A percentile compares a stretch with the other conserved stretches of the same genome.
Conservation (phyloP, 2,888 invertebrate genomes). For the Abrostola triplasia region DNA sequence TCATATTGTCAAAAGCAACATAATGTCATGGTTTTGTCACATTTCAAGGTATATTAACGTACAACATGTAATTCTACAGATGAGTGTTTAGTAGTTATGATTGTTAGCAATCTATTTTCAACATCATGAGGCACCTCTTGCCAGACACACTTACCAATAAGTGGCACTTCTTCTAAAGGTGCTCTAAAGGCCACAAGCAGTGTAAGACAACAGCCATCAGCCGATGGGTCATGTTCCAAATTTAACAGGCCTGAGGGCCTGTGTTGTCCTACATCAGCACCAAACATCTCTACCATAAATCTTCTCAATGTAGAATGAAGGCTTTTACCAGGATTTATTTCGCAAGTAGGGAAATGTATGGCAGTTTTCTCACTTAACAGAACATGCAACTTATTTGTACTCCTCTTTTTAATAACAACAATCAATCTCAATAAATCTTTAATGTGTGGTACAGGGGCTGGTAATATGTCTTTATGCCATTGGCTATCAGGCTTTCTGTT, state of each 20-base stretch:
- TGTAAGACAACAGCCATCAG: conserved; percentile 94
- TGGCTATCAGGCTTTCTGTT: conserved; percentile 67
- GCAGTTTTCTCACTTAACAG: conserved; percentile 94
- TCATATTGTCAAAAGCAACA: conserved; percentile 10
- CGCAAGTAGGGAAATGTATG: conserved; percentile 95
- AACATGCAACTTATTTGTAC: conserved; percentile 95
- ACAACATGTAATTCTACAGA: conserved; percentile 95
- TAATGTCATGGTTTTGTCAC: conserved; percentile 21
- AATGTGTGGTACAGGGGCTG: conserved; percentile 90
- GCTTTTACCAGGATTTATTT: conserved; percentile 95
- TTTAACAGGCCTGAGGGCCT: conserved; percentile 94
- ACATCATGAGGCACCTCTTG: conserved; percentile 92
- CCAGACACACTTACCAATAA: conserved; percentile 97
- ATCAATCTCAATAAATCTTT: conserved; percentile 93
- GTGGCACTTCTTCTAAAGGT: conserved; percentile 95
- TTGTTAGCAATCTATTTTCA: conserved; percentile 90
- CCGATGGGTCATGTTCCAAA: conserved; percentile 90
- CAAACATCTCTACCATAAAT: conserved; percentile 97
- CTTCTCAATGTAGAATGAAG: conserved; percentile 95
- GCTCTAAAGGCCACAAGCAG: conserved; percentile 94
- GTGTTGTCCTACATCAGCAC: conserved; percentile 95
- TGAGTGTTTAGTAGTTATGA: conserved; percentile 92
- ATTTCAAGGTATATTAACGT: conserved; percentile 83
- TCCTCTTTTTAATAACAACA: conserved; percentile 93
- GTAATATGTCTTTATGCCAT: conserved; percentile 93